phyloP scores from a whole-genome alignment of 2,797 vertebrate species.

The Paedocypris micromegethes region DNA sequence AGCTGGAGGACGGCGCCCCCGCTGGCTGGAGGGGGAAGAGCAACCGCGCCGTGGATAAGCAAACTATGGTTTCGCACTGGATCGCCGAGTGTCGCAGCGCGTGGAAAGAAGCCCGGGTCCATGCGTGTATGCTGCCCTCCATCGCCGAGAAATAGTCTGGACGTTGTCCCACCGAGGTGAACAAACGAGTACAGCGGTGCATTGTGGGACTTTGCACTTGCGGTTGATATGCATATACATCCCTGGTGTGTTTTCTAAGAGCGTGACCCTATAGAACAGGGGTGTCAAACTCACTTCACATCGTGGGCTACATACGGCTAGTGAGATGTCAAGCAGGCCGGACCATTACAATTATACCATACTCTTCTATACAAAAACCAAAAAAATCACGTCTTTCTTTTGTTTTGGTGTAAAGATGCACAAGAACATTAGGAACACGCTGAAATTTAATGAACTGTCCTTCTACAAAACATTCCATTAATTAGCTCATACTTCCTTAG shows the following conservation, averaged over 20 bases:
- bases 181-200: conserved; percentile 17
- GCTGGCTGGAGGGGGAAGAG: conserved; percentile 38
- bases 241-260: conserved; percentile 39
- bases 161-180: not conserved
- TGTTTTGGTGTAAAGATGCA: too few relatives aligned
- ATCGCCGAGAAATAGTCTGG: conserved; percentile 73
- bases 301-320: too few relatives aligned
- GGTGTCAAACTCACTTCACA: too few relatives aligned
- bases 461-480: too few relatives aligned
- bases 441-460: too few relatives aligned
- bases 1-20: conserved; percentile 31
- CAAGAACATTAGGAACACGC: too few relatives aligned
- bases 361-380: too few relatives aligned
- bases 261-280: conserved; percentile 22
- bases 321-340: too few relatives aligned
- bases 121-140: conserved; percentile 77
- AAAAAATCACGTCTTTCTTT: too few relatives aligned
- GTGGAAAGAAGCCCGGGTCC: conserved; percentile 76
- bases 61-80: conserved; percentile 73
- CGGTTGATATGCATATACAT: conserved; percentile 41
- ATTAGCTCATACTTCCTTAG: too few relatives aligned
- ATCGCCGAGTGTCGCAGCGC: conserved; percentile 75
- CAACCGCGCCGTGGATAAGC: conserved; percentile 53
- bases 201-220: conserved; percentile 27
- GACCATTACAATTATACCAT: too few relatives aligned